Conservation (phyloP, 2,888 invertebrate species). For the Drosophila nigricruria region DNA sequence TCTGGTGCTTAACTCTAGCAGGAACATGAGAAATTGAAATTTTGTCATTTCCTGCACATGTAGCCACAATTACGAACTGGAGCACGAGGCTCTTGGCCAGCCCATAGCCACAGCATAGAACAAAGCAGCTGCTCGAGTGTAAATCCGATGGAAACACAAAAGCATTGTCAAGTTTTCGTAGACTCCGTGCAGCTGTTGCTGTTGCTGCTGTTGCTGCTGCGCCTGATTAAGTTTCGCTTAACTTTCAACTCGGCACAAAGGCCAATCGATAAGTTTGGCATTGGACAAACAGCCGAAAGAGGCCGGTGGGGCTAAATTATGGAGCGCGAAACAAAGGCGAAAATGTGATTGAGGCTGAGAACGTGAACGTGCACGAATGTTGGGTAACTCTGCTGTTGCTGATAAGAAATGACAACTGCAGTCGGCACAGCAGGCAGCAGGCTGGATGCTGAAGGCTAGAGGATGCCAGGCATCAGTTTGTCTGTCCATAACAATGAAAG, state of each 20-base stretch:
- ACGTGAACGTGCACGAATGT: not conserved
- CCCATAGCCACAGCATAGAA: not conserved
- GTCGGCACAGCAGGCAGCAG: constrained; percentile 22
- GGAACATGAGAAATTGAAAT: not conserved
- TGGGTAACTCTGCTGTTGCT: constrained; percentile 18
- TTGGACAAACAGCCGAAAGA: constrained; percentile 8
- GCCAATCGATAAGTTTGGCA: constrained; percentile 58
- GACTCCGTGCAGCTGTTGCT: constrained; percentile 31
- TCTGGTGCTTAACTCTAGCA: not conserved
- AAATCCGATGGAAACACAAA: constrained; percentile 38
- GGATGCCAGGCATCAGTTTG: constrained; percentile 21
- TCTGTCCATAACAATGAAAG: constrained; percentile 57
- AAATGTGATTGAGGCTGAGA: not conserved
- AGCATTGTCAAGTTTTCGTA: constrained; percentile 29
- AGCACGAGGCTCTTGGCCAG: not conserved
- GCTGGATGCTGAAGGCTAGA: not conserved
- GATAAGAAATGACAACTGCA: constrained; percentile 66
- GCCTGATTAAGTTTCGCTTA: constrained; percentile 72
- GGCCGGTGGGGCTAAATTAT: constrained; percentile 33
- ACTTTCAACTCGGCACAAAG: constrained; percentile 42
- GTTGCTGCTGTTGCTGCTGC: constrained; percentile 29
- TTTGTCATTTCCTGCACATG: not conserved
- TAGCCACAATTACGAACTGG: not conserved
- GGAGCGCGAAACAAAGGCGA: constrained; percentile 39
- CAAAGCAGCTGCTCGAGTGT: constrained; percentile 49